Evolutionary conservation across 2,797 vertebrate genomes (phyloP).

Genomic region (Sebastes ruberrimus): DNA sequence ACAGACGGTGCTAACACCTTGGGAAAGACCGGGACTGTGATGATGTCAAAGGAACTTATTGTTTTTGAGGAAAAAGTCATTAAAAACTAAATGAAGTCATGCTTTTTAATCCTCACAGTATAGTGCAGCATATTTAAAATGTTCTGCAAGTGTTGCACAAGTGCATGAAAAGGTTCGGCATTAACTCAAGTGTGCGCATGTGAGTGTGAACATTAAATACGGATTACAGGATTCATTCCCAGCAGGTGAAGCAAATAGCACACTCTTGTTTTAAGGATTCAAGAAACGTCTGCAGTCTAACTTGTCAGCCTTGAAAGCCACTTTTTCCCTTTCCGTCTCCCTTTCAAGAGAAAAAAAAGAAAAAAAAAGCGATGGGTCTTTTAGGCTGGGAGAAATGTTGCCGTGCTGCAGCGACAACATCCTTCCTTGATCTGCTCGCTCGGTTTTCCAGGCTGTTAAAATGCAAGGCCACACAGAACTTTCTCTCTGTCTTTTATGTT

Average conservation of each 20-base stretch:
- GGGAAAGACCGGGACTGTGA: conserved; percentile 5
- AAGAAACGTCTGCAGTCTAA: conserved; percentile 16
- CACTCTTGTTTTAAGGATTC: conserved; percentile 14
- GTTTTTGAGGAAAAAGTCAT: neutral
- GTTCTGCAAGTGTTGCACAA: neutral
- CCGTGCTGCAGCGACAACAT: conserved; percentile 40
- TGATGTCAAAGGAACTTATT: conserved; percentile 22
- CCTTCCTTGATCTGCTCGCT: conserved; percentile 40
- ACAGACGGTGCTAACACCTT: conserved; percentile 23
- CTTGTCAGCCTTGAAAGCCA: conserved; percentile 28
- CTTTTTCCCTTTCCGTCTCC: conserved; percentile 9
- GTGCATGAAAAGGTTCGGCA: neutral
- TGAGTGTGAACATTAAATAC: neutral
- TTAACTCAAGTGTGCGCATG: neutral
- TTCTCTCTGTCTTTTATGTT: conserved; percentile 38
- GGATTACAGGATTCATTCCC: neutral
- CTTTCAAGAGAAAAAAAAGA: neutral
- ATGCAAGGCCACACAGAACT: conserved; percentile 58
- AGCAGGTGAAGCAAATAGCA: conserved; percentile 5
- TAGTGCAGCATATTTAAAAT: neutral
- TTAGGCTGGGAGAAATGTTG: conserved; percentile 42
- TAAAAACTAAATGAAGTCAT: neutral
- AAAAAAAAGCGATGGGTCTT: conserved; percentile 31
- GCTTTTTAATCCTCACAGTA: neutral
- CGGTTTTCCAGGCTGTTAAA: conserved; percentile 51